Base-by-base conservation (phyloP, 1,140 invertebrate genomes). In the Oppia nitens region DNA sequence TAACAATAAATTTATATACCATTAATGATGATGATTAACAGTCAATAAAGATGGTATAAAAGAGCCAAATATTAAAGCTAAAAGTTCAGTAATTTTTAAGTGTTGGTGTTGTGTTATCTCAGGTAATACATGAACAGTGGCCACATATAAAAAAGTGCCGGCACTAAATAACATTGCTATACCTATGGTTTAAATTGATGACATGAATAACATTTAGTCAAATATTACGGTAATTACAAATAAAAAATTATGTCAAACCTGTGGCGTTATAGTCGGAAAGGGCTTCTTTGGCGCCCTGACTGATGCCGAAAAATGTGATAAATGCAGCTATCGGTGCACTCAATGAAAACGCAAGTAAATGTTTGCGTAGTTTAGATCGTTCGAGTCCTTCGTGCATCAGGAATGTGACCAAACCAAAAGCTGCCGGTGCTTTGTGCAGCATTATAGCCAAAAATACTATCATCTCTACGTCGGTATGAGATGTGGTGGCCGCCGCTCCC, bases 391-490 rank as follows among this genome's bases (percentile, higher is more conserved):
- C 92, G 69, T 96, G 90, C 59, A 99, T 71, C 52, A 99, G 74
- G 73, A 97, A 98, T 28, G 92, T 95, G 14, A 97, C 92, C 1
- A 99, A 75, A 32, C 94, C 95, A 78, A 99, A 98, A 6, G 95
- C 90, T 25, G 95, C 93, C 3, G 95, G 95, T 14, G 91, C 93
- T 76, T 99, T 99, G 68, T 99, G 95, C 17, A 99, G 74, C 92
- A 99, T 98, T 62, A 98, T 98, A 25, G 95, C 95, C 32, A 95
- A 70, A 71, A 98, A 98, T 21, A 99, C 91, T 63, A 99, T 94
- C 66, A 94, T 82, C 75, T 98, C 94, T 2, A 98, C 88, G 68
- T 96, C 92, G 21, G 88, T 80, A 67, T 96, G 89, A 3, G 87
- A 84, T 0, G 92, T 92, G 0, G 87, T 89, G 0, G 92, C 91